Evolutionary conservation across 2,113 vertebrate genomes (phyloP).

Genomic region (Opisthocomus hoazin): DNA sequence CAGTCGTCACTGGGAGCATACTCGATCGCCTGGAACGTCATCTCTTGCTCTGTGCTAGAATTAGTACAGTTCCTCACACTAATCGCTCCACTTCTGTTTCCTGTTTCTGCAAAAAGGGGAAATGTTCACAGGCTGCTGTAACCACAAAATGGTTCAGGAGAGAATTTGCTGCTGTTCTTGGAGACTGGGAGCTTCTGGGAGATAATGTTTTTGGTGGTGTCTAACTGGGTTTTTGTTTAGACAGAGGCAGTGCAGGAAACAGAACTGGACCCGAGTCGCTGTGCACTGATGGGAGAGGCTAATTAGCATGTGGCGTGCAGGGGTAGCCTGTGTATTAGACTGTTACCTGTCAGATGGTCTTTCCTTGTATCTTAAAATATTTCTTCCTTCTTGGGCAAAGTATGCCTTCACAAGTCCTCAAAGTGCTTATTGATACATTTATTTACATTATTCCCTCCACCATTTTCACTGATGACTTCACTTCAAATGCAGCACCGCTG

Average conservation of each 20-base stretch:
- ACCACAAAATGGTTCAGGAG: fast-evolving
- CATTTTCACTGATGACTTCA: neutral
- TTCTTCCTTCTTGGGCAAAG: neutral
- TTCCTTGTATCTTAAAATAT: neutral
- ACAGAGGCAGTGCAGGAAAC: neutral
- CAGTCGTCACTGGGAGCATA: neutral
- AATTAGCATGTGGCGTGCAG: neutral
- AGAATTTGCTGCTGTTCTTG: neutral
- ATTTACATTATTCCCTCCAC: neutral
- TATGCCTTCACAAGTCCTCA: neutral
- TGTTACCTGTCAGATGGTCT: neutral
- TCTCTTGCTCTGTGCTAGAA: neutral
- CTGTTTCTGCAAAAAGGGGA: neutral
- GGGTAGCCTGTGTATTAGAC: neutral
- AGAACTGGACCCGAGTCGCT: neutral
- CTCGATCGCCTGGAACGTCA: neutral
- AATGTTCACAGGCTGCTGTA: neutral
- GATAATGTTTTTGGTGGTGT: neutral
- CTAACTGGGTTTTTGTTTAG: neutral
- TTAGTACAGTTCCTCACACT: neutral
- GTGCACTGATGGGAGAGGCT: neutral
- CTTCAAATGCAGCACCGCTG: neutral
- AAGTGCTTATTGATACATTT: neutral
- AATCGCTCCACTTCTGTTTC: neutral
- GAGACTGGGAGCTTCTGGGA: neutral